Conservation (phyloP, 2,797 vertebrate genomes). For the Microctenopoma lineatum region DNA sequence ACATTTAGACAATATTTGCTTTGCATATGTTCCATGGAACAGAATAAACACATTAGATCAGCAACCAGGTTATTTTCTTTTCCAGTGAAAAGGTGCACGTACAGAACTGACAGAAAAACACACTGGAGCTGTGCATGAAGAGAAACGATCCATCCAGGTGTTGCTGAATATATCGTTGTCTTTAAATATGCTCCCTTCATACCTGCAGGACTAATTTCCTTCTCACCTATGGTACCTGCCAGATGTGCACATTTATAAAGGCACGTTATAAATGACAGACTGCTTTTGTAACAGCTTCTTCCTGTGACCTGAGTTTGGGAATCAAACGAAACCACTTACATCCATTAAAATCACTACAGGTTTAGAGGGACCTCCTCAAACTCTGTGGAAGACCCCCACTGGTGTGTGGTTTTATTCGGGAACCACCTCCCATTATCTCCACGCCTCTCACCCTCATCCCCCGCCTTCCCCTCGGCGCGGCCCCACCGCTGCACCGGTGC, state of each 20-base stretch:
- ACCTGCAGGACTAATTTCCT: no score
- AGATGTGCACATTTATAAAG: no score
- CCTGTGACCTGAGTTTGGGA: no score
- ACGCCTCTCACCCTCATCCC: slow-evolving; percentile 24
- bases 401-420: not conserved
- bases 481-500: slow-evolving; percentile 42
- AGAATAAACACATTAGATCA: slow-evolving; percentile 15
- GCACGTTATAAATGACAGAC: no score
- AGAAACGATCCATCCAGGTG: no score
- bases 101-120: no score
- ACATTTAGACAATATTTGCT: slow-evolving; percentile 34
- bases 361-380: not conserved
- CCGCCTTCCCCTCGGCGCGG: slow-evolving; percentile 35
- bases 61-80: slow-evolving; percentile 15
- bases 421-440: slow-evolving; percentile 33
- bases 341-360: not conserved
- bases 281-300: no score
- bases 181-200: no score
- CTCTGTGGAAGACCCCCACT: not conserved
- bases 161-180: no score
- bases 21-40: not conserved
- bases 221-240: no score
- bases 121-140: no score
- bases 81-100: not conserved
- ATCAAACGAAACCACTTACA: not conserved